phyloP scores from a whole-genome alignment of 2,113 vertebrate species.

The Drymodes brunneopygia region DNA sequence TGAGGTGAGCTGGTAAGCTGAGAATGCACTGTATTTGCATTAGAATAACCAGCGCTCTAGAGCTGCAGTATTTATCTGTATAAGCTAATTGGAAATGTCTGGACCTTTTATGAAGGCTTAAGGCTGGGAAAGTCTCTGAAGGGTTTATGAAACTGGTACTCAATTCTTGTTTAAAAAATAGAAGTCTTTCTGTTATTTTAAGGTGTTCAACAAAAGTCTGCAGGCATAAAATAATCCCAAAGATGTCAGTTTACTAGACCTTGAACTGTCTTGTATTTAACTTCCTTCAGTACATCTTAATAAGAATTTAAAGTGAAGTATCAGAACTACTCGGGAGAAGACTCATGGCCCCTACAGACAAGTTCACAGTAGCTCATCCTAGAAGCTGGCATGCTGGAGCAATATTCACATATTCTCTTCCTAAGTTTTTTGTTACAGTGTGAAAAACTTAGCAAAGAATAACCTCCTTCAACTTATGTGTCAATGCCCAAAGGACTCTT shows the following conservation, averaged over 20 bases:
- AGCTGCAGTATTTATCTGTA: background rate
- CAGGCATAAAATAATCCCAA: background rate
- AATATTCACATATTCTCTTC: background rate
- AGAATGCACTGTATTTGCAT: background rate
- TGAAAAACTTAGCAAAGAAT: slow-evolving; percentile 13
- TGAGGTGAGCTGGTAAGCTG: background rate
- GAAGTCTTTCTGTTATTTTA: background rate
- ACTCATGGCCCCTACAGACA: background rate
- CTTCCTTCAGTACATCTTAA: background rate
- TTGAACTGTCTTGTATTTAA: background rate
- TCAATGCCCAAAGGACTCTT: slow-evolving; percentile 53
- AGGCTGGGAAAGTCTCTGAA: background rate
- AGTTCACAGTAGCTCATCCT: background rate
- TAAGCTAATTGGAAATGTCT: background rate
- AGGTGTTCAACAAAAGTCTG: background rate
- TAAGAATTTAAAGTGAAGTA: background rate
- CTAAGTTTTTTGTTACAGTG: background rate
- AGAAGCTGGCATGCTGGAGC: background rate
- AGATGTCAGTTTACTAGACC: background rate
- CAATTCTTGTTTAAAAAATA: background rate
- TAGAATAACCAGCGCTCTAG: background rate
- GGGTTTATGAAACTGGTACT: background rate
- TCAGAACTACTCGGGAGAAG: background rate
- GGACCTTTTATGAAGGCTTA: background rate
- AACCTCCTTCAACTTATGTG: slow-evolving; percentile 36